Evolutionary conservation across 2,113 vertebrate species (phyloP), one percentile per base, ranked within the genome.

Genomic region (Polypterus senegalus): DNA sequence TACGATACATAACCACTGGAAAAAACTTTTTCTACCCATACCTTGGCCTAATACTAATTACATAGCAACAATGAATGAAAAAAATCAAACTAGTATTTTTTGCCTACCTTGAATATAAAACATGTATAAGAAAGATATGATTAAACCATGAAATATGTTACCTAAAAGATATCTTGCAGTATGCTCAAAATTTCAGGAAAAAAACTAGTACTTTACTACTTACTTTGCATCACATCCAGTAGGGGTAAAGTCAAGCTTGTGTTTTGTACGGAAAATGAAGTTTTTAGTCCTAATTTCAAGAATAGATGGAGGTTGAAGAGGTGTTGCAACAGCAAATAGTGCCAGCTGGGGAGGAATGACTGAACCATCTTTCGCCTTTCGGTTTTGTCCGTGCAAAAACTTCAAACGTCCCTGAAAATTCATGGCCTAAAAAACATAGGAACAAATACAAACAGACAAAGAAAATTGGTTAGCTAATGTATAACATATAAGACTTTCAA

Each of bases 191-290:
- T 27, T 27, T 27, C 27, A 27, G 2, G 27, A 27, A 27, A 27
- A 27, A 27, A 27, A 27, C 27, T 27, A 27, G 27, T 27, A 27
- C 27, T 57, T 7, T n/a, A 6, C 49, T 4, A 77, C 88, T 65
- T 81, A 92, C 91, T 88, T 91, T 72, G 86, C 76, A 72, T 91
- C 90, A 63, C 88, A 91, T 53, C 77, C 85, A 46, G 58, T 87
- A 44, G 89, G 91, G 0, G 89, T 90, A 69, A 92, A 92, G 73
- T 92, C 91, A 64, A 92, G 72, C 61, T 88, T 92, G 78, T 92
- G 90, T 66, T 91, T 92, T 49, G 90, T 90, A 78, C 86, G 80
- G 76, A 91, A 92, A 67, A 92, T 85, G 64, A 88, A 86, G 67
- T 87, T 91, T 81, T 89, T 92, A 71, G 87, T 89, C 65, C 83